These are phyloP conservation scores for Arizona elegans DNA, from an alignment of 2,113 vertebrate species.

Conservation along the genomic window DNA sequence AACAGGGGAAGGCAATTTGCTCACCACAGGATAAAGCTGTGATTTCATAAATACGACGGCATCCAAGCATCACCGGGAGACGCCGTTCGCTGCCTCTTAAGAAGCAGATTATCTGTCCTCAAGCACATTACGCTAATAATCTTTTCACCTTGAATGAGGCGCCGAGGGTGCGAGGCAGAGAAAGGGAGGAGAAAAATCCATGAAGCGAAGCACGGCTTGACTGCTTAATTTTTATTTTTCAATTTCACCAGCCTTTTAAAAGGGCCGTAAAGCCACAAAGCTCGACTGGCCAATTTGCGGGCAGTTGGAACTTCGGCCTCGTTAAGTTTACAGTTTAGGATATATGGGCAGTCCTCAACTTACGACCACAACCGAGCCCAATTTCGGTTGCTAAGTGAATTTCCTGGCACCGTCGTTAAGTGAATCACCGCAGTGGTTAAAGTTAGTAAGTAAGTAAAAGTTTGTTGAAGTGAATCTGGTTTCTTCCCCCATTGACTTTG, in stretches of 20 bases:
- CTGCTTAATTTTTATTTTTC: neutral
- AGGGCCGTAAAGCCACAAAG: neutral
- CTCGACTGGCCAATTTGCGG: too few species aligned
- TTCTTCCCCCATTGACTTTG: too few species aligned
- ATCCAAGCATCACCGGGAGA: neutral
- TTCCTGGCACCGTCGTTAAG: too few species aligned
- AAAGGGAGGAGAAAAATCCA: too few species aligned
- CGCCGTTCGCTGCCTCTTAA: neutral
- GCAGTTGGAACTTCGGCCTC: too few species aligned
- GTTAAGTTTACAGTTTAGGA: neutral
- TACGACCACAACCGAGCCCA: neutral
- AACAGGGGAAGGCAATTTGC: neutral
- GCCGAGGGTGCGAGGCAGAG: neutral
- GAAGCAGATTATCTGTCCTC: neutral
- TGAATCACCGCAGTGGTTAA: too few species aligned
- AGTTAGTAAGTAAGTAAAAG: too few species aligned
- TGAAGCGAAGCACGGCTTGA: neutral
- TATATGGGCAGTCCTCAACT: neutral
- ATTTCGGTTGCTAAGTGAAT: too few species aligned
- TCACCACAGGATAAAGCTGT: neutral
- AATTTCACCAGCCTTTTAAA: neutral
- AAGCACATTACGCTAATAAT: neutral
- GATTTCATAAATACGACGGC: neutral
- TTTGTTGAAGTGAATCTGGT: too few species aligned
- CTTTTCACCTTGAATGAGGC: neutral